These are phyloP conservation scores for Subacronicta megacephala DNA, from an alignment of 2,888 invertebrate species.

Conservation along the genomic window DNA sequence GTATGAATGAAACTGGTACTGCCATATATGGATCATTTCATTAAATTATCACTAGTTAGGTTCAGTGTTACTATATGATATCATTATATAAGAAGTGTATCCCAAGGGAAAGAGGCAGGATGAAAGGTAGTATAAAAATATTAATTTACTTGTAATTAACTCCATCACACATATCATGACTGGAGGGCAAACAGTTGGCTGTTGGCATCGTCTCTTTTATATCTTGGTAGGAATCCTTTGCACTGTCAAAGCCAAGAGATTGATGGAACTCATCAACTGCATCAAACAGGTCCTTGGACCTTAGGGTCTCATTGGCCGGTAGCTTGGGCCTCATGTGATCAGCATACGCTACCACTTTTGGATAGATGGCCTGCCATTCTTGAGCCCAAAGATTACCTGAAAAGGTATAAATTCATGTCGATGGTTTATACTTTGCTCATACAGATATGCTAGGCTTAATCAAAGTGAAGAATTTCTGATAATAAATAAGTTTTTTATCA, in stretches of 20 bases:
- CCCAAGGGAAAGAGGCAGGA: background rate
- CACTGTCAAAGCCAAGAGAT: conserved; percentile 90
- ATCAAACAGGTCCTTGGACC: conserved; percentile 87
- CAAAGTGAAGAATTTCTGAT: background rate
- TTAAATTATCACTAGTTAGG: too few relatives aligned
- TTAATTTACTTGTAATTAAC: conserved; percentile 90
- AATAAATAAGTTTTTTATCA: too few relatives aligned
- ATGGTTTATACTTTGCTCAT: background rate
- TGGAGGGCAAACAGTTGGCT: conserved; percentile 91
- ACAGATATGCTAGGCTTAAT: background rate
- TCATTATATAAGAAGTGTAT: background rate
- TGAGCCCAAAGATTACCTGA: conserved; percentile 92
- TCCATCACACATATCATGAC: conserved; percentile 92
- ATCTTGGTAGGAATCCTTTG: conserved; percentile 90
- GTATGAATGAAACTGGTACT: background rate
- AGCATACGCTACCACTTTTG: conserved; percentile 86
- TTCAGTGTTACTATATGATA: background rate
- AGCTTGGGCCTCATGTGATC: conserved; percentile 87
- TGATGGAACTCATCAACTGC: conserved; percentile 90
- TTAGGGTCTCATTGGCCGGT: conserved; percentile 77
- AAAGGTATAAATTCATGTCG: background rate
- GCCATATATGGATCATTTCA: conserved; percentile 2
- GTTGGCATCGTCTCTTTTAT: conserved; percentile 90
- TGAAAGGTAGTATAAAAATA: background rate
- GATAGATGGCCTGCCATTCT: conserved; percentile 88